Evolutionary conservation across 2,797 vertebrate species (phyloP).

Genomic region (Morus bassanus): DNA sequence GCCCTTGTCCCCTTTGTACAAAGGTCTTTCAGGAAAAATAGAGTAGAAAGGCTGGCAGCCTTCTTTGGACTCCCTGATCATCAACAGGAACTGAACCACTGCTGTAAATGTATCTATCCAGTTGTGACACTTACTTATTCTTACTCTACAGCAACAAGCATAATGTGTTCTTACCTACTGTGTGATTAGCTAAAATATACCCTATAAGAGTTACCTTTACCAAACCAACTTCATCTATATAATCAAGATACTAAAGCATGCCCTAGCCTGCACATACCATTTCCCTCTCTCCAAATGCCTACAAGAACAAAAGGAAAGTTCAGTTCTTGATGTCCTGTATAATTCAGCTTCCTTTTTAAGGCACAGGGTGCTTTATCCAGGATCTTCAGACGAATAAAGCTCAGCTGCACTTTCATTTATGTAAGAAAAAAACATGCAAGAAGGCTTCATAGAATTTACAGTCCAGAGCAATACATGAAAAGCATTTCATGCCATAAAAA

Average conservation of each 20-base stretch:
- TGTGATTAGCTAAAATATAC: not conserved
- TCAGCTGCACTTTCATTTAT: constrained; percentile 1
- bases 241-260: not conserved
- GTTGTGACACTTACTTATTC: not conserved
- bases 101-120: not conserved
- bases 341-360: constrained; percentile 18
- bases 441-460: not conserved
- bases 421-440: not conserved
- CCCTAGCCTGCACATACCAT: not conserved
- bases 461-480: not conserved
- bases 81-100: not conserved
- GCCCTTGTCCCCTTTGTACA: not conserved
- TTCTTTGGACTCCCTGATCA: not conserved
- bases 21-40: not conserved
- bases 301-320: not conserved
- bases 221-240: not conserved
- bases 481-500: not conserved
- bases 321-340: not conserved
- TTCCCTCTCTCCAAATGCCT: not conserved
- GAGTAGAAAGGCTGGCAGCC: not conserved
- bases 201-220: not conserved
- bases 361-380: not conserved
- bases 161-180: not conserved
- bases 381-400: not conserved
- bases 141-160: not conserved